Percentiles rank a stretch among this genome's conserved stretches.
Conservation (phyloP, 2,113 vertebrate genomes). For the Orthonyx spaldingii region DNA sequence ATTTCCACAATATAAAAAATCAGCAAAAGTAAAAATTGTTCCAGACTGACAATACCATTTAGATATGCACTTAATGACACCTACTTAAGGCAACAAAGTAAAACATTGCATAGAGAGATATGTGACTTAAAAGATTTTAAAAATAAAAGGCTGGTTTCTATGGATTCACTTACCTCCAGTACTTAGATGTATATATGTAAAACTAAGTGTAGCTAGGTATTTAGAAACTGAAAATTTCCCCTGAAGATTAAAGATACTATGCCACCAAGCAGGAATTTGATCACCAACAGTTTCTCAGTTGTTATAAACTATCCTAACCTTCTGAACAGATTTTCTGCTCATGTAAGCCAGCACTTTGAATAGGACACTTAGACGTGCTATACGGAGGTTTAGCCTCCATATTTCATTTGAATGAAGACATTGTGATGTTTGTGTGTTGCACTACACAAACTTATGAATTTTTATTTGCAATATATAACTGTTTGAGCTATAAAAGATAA, state of each 20-base stretch:
- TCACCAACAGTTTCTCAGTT: not conserved
- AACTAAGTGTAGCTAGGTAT: not conserved
- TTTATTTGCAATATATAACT: not conserved
- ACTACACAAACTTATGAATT: not conserved
- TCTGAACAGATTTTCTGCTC: not conserved
- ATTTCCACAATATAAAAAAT: not conserved
- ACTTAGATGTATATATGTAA: fast-evolving
- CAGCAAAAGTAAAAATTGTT: not conserved
- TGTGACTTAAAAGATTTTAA: not conserved
- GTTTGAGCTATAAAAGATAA: not conserved
- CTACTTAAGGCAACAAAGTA: not conserved
- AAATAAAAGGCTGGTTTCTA: not conserved
- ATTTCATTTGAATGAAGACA: not conserved
- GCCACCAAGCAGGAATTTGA: not conserved
- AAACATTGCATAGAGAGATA: not conserved
- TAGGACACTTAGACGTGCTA: not conserved
- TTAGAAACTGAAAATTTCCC: not conserved
- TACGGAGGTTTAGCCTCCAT: fast-evolving
- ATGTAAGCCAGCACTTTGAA: not conserved
- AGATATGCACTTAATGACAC: not conserved
- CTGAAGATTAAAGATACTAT: not conserved
- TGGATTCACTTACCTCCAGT: not conserved
- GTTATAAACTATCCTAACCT: not conserved
- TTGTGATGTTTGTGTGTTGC: not conserved
- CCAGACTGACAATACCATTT: not conserved